These are phyloP conservation scores for Sarcophaga caerulescens DNA, from an alignment of 2,888 invertebrate species.

Conservation along the genomic window DNA sequence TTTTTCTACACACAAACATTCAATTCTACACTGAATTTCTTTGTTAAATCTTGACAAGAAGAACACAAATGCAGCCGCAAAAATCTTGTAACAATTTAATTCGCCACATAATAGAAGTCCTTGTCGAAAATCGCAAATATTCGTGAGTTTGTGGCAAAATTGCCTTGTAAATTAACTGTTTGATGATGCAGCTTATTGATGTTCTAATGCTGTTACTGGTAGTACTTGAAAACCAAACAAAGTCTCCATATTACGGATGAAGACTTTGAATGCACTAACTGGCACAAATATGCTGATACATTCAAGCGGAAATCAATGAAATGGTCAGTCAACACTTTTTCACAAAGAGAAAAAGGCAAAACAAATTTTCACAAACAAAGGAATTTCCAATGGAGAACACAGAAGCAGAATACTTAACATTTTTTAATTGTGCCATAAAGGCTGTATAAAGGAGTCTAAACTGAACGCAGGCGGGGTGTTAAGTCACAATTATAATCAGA, in stretches of 20 bases:
- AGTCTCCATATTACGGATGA: background rate
- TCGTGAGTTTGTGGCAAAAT: background rate
- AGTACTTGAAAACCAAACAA: background rate
- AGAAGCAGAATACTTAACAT: too few relatives aligned
- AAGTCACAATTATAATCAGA: too few relatives aligned
- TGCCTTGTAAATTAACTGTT: background rate
- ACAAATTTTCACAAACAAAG: too few relatives aligned
- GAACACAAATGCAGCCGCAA: too few relatives aligned
- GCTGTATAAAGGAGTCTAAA: too few relatives aligned
- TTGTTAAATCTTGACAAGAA: too few relatives aligned
- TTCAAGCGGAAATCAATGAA: background rate
- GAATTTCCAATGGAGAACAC: too few relatives aligned
- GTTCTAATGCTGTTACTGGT: background rate
- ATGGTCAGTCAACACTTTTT: constrained; percentile 1
- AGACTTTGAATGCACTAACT: background rate
- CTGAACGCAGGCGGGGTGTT: too few relatives aligned
- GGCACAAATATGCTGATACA: background rate
- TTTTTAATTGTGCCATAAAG: too few relatives aligned
- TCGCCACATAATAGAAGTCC: background rate
- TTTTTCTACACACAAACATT: too few relatives aligned
- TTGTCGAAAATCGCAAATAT: background rate
- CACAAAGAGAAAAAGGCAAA: too few relatives aligned
- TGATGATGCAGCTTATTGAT: background rate
- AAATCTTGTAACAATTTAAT: background rate
- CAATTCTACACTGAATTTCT: too few relatives aligned